phyloP scores from a whole-genome alignment of 2,797 vertebrate genomes.

The Lepidocolaptes lacrymiger region DNA sequence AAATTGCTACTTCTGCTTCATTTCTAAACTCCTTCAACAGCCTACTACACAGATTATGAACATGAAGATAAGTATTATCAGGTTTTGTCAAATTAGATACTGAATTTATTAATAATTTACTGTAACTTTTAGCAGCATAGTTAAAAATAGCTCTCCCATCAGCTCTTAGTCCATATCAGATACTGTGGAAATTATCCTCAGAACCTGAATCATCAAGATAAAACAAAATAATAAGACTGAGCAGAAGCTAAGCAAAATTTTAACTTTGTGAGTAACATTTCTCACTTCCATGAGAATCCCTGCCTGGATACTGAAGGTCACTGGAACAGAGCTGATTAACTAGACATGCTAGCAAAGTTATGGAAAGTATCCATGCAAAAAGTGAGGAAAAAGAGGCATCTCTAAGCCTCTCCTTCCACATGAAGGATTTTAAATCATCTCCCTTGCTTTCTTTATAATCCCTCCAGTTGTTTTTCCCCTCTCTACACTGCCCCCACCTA shows the following conservation, averaged over 20 bases:
- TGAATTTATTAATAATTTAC: conserved; percentile 56
- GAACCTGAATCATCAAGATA: background rate
- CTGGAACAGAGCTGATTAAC: background rate
- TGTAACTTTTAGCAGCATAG: background rate
- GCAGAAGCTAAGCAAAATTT: background rate
- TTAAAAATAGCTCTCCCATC: conserved; percentile 34
- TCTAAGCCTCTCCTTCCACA: conserved; percentile 14
- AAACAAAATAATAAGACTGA: background rate
- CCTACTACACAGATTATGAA: background rate
- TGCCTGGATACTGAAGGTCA: background rate
- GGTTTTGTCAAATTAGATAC: background rate
- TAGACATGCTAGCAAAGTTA: background rate
- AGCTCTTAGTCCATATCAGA: background rate
- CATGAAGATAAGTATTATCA: background rate
- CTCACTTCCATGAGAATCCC: background rate
- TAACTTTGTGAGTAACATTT: background rate
- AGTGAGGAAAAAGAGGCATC: background rate
- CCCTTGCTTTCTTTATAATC: conserved; percentile 17
- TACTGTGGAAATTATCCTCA: background rate
- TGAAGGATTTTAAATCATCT: conserved; percentile 18
- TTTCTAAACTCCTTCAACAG: background rate
- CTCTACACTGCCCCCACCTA: background rate
- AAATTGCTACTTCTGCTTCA: background rate
- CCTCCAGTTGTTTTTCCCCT: background rate
- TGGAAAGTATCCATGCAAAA: background rate